Base-by-base conservation (phyloP, 1,140 invertebrate species). In the Drosophila setifemur region DNA sequence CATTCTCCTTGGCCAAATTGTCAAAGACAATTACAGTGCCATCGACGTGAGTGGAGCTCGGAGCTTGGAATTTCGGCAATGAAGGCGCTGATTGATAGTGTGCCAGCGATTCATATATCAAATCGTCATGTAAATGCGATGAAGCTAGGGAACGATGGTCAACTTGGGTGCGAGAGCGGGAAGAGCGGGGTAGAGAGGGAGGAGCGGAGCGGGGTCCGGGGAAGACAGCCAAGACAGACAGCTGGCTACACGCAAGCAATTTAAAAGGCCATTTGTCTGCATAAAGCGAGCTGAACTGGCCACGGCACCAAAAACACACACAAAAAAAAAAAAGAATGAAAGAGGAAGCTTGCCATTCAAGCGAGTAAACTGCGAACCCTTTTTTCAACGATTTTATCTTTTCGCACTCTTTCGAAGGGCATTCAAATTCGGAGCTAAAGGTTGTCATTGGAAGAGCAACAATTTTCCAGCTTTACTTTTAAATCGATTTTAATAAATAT, bases 251-350 rank as follows among this genome's bases (percentile, higher is more conserved):
- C 78, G 63, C 78, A 73, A 83, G 63, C 78, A 83, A 78, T 83
- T 83, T 83, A 83, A 83, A 79, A 74, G 49, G 43, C 64, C 73
- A 85, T 83, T 83, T 83, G 70, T 83, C 78, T 78, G 66, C 48
- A 67, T 78, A 85, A 85, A 67, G 68, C 47, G 21, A 61, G 43
- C 12, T 18, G 33, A 29, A 11, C n/a, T 11, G 23, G 29, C 29
- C 11, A 14, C 23, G 40, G 12, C 31, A 33, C 7, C 11, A 12
- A 31, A 11, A 31, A 35, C n/a, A n/a, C n/a, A n/a, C n/a, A n/a
- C n/a, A 35, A 12, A 16, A 12, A 35, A 14, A 14, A 16, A 16
- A 49, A 49, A 11, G 4, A 23, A 3, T 8, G 60, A 7, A n/a
- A 31, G 31, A 31, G 50, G n/a, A 37, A 14, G 25, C 12, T 21